Percentiles rank a stretch among this genome's conserved stretches.
Conservation (phyloP, 2,888 invertebrate genomes). For the Miltochrista miniata region DNA sequence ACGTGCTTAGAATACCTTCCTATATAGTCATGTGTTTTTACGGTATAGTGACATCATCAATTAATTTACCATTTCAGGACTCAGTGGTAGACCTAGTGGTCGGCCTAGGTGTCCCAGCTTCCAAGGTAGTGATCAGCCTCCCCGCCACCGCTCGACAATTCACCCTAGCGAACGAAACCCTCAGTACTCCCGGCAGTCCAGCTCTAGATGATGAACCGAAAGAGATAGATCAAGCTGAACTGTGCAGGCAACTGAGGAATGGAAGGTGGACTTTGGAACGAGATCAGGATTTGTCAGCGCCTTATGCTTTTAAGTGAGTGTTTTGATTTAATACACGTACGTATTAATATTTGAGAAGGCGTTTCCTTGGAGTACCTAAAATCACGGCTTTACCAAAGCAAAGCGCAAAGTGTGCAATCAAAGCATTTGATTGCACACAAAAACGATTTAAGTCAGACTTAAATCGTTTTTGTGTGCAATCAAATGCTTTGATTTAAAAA, state of each 20-base stretch:
- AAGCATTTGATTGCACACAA: too few relatives aligned
- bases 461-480: too few relatives aligned
- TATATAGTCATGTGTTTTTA: too few relatives aligned
- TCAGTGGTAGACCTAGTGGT: constrained; percentile 89
- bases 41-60: not conserved
- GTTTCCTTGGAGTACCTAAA: too few relatives aligned
- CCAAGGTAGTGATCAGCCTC: constrained; percentile 88
- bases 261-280: constrained; percentile 89
- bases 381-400: too few relatives aligned
- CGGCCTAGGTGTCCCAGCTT: constrained; percentile 87
- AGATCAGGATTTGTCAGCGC: constrained; percentile 90
- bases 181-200: constrained; percentile 88
- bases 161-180: constrained; percentile 84
- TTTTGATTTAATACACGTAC: not conserved
- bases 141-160: constrained; percentile 88
- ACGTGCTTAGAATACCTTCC: too few relatives aligned
- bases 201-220: constrained; percentile 82
- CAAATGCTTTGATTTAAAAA: too few relatives aligned
- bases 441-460: too few relatives aligned
- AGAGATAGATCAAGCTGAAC: constrained; percentile 83
- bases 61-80: constrained; percentile 76
- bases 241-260: constrained; percentile 83
- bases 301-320: constrained; percentile 87
- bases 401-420: too few relatives aligned
- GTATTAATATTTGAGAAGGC: constrained; percentile 9